These are phyloP conservation scores for Goniozus legneri DNA, from an alignment of 1,140 invertebrate species.

Conservation along the genomic window DNA sequence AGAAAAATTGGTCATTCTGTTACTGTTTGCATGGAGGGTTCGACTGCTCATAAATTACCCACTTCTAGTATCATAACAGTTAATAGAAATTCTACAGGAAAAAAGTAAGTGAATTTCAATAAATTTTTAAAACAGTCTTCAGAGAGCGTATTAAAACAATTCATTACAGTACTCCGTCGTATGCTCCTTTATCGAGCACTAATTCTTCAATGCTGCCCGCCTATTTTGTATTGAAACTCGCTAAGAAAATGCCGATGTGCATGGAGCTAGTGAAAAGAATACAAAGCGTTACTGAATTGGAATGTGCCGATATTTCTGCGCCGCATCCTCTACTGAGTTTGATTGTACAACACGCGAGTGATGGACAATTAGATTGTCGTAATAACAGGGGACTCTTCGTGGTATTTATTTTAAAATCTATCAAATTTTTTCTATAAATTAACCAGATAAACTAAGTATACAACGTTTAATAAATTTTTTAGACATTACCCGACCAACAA, in stretches of 20 bases:
- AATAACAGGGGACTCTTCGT: constrained; percentile 75
- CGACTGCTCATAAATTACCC: constrained; percentile 82
- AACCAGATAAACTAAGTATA: too few relatives aligned
- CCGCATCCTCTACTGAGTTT: constrained; percentile 71
- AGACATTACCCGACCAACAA: constrained; percentile 86
- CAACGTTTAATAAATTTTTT: too few relatives aligned
- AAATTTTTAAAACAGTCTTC: too few relatives aligned
- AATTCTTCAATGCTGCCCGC: constrained; percentile 89
- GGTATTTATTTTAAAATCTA: constrained; percentile 55
- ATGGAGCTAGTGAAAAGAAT: constrained; percentile 69
- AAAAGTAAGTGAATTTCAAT: too few relatives aligned
- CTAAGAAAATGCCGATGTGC: constrained; percentile 83
- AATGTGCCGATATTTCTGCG: constrained; percentile 63
- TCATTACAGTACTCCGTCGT: constrained; percentile 66
- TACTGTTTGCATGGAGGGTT: constrained; percentile 87
- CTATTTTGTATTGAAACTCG: constrained; percentile 83
- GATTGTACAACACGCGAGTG: constrained; percentile 70
- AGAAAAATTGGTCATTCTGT: constrained; percentile 80
- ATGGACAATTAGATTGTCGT: constrained; percentile 65
- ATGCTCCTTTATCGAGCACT: constrained; percentile 70
- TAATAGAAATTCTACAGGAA: constrained; percentile 67
- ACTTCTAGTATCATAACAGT: constrained; percentile 76
- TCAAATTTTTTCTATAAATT: not conserved
- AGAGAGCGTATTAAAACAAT: not conserved
- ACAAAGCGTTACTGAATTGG: constrained; percentile 70